phyloP scores from a whole-genome alignment of 2,888 invertebrate species.

The Sericinus montela region DNA sequence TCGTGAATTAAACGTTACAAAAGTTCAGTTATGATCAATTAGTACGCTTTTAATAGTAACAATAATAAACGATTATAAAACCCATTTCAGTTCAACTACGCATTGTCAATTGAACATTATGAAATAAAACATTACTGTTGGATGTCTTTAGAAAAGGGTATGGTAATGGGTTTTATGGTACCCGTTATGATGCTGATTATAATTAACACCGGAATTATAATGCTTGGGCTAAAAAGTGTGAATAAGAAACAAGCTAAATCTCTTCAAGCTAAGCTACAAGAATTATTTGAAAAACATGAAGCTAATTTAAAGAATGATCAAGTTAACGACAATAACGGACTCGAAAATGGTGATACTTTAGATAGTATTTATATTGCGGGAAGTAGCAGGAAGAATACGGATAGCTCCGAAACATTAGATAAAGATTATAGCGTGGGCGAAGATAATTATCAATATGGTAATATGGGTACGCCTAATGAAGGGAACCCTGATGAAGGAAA shows the following conservation, averaged over 20 bases:
- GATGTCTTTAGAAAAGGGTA: slow-evolving; percentile 87
- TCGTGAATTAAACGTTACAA: too few species aligned
- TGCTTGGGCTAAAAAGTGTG: slow-evolving; percentile 73
- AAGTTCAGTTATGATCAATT: too few species aligned
- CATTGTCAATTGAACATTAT: slow-evolving; percentile 84
- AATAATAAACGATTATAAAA: neutral
- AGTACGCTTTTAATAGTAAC: too few species aligned
- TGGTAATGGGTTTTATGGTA: slow-evolving; percentile 87
- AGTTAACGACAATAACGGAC: slow-evolving; percentile 42
- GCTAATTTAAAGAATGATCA: slow-evolving; percentile 57
- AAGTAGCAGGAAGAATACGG: slow-evolving; percentile 65
- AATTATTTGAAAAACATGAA: slow-evolving; percentile 62
- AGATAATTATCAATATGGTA: slow-evolving; percentile 54
- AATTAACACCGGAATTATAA: slow-evolving; percentile 80
- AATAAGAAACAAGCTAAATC: slow-evolving; percentile 69
- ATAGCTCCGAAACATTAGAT: slow-evolving; percentile 64
- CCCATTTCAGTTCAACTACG: slow-evolving; percentile 79
- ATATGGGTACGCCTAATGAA: slow-evolving; percentile 30
- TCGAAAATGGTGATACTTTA: slow-evolving; percentile 55
- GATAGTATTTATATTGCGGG: slow-evolving; percentile 60
- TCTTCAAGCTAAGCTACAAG: slow-evolving; percentile 65
- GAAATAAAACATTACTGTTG: slow-evolving; percentile 87
- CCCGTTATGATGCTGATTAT: slow-evolving; percentile 84
- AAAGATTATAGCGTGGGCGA: slow-evolving; percentile 59
- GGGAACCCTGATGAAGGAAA: slow-evolving; percentile 46